A percentile compares a stretch with the other conserved stretches of the same genome.
These are phyloP conservation scores for Drosophila heteroneura DNA, from an alignment of 2,888 invertebrate genomes.

Conservation along the genomic window DNA sequence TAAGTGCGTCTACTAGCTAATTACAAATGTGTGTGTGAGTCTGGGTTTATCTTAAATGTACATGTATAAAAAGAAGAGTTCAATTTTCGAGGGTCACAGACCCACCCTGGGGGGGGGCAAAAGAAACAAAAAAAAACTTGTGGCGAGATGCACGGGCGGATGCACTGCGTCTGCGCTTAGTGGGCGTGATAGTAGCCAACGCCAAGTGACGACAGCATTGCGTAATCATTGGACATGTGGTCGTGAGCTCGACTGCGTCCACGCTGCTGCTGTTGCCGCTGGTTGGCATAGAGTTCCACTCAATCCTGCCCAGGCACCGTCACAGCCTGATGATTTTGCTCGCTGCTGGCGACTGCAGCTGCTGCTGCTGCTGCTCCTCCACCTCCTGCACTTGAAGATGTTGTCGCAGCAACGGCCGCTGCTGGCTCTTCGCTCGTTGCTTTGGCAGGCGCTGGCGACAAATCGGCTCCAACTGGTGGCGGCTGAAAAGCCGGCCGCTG, in stretches of 20 bases:
- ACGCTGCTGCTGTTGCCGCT: conserved; percentile 42
- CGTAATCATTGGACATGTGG: conserved; percentile 46
- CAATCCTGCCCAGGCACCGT: conserved; percentile 72
- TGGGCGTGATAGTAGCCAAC: conserved; percentile 73
- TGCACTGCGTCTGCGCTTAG: conserved; percentile 31
- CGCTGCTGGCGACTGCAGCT: conserved; percentile 29
- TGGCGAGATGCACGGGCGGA: background rate
- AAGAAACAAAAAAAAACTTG: conserved; percentile 21
- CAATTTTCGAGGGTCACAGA: conserved; percentile 58
- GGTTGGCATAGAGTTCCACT: conserved; percentile 68
- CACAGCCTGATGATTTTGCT: conserved; percentile 60
- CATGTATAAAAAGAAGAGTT: conserved; percentile 32
- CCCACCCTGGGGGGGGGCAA: conserved; percentile 9
- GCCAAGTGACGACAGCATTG: conserved; percentile 62
- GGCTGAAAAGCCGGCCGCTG: conserved; percentile 86
- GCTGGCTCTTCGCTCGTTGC: conserved; percentile 49
- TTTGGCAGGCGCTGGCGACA: conserved; percentile 13
- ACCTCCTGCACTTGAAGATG: background rate
- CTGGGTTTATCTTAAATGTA: conserved; percentile 12
- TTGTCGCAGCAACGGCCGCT: conserved; percentile 9
- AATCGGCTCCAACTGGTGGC: conserved; percentile 55
- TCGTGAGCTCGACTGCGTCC: conserved; percentile 40
- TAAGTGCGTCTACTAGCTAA: conserved; percentile 67
- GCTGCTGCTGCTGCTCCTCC: background rate
- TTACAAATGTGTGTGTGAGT: conserved; percentile 55